Base-by-base conservation (phyloP, 2,888 invertebrate genomes). In the Suillia variegata region DNA sequence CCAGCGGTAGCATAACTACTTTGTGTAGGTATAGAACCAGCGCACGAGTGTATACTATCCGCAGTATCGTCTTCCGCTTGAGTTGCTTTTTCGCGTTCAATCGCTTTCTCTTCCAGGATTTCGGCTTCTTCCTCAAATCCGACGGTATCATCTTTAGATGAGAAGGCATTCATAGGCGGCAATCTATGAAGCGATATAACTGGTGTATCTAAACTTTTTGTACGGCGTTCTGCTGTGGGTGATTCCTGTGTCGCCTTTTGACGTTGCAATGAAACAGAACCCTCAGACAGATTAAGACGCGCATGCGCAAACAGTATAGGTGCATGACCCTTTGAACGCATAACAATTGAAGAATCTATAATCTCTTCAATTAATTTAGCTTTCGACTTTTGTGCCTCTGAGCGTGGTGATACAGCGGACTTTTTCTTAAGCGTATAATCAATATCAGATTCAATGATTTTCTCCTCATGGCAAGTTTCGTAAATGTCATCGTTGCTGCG, bases 101-200 rank as follows among this genome's bases (percentile, higher is more conserved):
- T 74, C 0, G 85, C 80, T 71, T 87, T 87, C 62, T 87, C 87
- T 77, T 87, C 87, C 2, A 87, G 79, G 63, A 87, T 84, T 70
- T 85, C 86, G 0, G 85, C 86, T 78, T 87, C 87, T 76, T 89
- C 89, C 66, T 91, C 90, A 61, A 87, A 86, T 69, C 89, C 93
- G 0, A 94, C 89, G 0, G 94, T 94, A 76, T 94, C 94, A 76
- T 94, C 94, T 82, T 93, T 93, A 21, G 93, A 92, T 1, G 93
- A 94, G 78, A 93, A 93, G 0, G 93, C 91, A 80, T 93, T 92
- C 80, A 91, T 88, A 6, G 92, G 89, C 15, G 93, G 93, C 45
- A 94, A 80, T 71, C 89, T 85, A 78, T 89, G 91, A 26, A 93
- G 82, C 18, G 92, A 89, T 72, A 94, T 92, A 20, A 93, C 89